Evolutionary conservation across 1,140 invertebrate species (phyloP), one percentile per base, ranked within the genome.

Genomic region (Bombus pascuorum): DNA sequence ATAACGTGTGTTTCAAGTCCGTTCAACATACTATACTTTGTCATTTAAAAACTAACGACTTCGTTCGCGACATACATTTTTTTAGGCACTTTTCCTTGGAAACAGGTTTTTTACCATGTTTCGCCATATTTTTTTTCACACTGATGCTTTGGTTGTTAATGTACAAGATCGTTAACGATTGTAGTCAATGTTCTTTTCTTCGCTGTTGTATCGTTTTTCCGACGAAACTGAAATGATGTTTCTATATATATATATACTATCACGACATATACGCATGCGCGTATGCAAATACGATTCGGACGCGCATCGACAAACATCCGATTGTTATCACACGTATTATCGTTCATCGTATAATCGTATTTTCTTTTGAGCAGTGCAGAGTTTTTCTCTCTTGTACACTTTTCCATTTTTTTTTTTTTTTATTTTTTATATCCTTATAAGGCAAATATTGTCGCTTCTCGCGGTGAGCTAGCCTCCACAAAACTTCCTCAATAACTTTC

Each of bases 81-180:
- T 90, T 89, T 89, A 89, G 88, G 85, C 88, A 90, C 88, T 90
- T 90, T 77, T 89, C 70, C 79, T n/a, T 79, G 77, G 68, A 84
- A 86, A 90, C 66, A 89, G 80, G 76, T 68, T 37, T 37, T 77
- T 18, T 85, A 70, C 57, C 28, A 74, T 85, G 83, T 81, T 44
- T 53, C 65, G 78, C 71, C n/a, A 3, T 68, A 75, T 37, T 68
- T 66, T 53, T 65, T 22, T 86, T 89, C 77, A 88, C 76, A 81
- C 47, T 37, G 83, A 75, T 75, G 79, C 86, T 91, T 91, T 91
- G 87, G 84, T 91, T 91, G 82, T 88, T 84, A 79, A 62, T 89
- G 65, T 88, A 83, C 78, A 85, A 86, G 59, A 79, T 85, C 53
- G 34, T 76, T 76, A 76, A 44, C 44, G 47, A 44, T 32, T 47